Percentiles rank a stretch among this genome's conserved stretches.
Evolutionary conservation across 1,140 invertebrate species (phyloP).

Genomic region (Nomia melanderi): DNA sequence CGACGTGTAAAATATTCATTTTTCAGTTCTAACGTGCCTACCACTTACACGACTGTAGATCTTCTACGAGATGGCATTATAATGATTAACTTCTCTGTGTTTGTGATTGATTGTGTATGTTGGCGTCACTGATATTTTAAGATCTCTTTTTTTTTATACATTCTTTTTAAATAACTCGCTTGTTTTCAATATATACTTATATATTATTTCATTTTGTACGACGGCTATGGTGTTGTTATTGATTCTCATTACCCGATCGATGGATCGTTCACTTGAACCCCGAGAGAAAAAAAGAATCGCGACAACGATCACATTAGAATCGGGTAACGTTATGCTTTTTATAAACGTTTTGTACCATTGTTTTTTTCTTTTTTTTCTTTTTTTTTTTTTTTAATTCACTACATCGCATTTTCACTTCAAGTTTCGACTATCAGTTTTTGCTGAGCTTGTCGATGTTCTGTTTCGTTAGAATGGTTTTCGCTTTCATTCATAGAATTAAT

Average conservation of each 20-base stretch:
- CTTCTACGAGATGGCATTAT: constrained; percentile 42
- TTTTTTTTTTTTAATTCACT: too few species aligned
- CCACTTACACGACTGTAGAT: constrained; percentile 30
- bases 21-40: constrained; percentile 44
- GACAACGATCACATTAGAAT: constrained; percentile 15
- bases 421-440: neutral
- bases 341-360: too few species aligned
- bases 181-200: constrained; percentile 15
- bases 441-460: neutral
- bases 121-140: constrained; percentile 27
- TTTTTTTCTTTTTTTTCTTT: too few species aligned
- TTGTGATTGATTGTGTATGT: constrained; percentile 31
- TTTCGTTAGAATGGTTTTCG: constrained; percentile 33
- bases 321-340: too few species aligned
- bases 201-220: neutral
- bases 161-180: constrained; percentile 14
- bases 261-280: constrained; percentile 1
- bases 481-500: constrained; percentile 52
- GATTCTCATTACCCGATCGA: neutral
- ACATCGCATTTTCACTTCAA: too few species aligned
- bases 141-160: constrained; percentile 11
- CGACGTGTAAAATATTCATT: constrained; percentile 27
- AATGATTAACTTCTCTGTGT: constrained; percentile 28
- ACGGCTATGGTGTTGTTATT: constrained; percentile 31
- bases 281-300: constrained; percentile 2